Evolutionary conservation across 2,888 invertebrate species (phyloP).

Genomic region (Agriopis marginaria): DNA sequence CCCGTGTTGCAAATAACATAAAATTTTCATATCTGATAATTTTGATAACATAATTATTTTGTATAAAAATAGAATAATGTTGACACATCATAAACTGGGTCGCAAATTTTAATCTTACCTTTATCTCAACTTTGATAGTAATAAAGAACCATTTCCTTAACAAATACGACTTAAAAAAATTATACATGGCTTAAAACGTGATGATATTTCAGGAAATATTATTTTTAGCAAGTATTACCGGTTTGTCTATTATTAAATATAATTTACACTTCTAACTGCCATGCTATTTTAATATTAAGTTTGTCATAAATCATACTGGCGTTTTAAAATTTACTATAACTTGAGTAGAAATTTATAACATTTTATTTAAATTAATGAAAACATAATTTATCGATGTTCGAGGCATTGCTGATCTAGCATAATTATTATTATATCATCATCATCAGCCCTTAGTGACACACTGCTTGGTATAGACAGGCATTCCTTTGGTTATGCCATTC

Average conservation of each 20-base stretch:
- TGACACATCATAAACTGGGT: slow-evolving; percentile 37
- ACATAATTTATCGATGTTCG: too few species aligned
- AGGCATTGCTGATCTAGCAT: too few species aligned
- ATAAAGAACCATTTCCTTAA: slow-evolving; percentile 25
- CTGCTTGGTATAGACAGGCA: too few species aligned
- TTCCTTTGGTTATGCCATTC: too few species aligned
- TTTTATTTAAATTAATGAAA: too few species aligned
- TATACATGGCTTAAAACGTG: slow-evolving; percentile 28
- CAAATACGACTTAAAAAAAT: slow-evolving; percentile 31
- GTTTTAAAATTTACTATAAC: neutral
- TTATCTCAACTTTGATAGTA: slow-evolving; percentile 31
- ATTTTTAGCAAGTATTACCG: slow-evolving; percentile 15
- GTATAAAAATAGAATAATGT: slow-evolving; percentile 41
- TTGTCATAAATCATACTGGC: slow-evolving; percentile 18
- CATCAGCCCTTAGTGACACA: too few species aligned
- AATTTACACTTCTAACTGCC: neutral
- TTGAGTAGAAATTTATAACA: neutral
- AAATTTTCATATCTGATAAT: slow-evolving; percentile 6
- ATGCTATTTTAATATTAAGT: slow-evolving; percentile 5
- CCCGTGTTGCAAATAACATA: neutral
- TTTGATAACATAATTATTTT: slow-evolving; percentile 30
- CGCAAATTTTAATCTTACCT: slow-evolving; percentile 41
- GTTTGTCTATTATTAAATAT: slow-evolving; percentile 11
- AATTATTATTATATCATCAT: too few species aligned
- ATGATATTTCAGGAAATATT: slow-evolving; percentile 23